phyloP scores from a whole-genome alignment of 2,888 invertebrate species.

The Tholera decimalis region DNA sequence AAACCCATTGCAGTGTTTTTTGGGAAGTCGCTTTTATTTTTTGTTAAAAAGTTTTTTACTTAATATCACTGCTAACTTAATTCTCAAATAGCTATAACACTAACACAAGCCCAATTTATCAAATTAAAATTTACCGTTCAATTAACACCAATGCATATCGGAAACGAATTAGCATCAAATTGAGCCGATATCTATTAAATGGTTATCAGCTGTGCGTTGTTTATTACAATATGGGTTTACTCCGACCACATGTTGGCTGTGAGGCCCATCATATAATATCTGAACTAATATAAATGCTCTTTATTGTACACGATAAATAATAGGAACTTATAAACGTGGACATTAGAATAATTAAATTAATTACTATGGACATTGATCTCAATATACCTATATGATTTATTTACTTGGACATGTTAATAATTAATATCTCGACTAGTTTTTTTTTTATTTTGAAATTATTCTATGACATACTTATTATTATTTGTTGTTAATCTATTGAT shows the following conservation, averaged over 20 bases:
- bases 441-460: no score
- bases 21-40: no score
- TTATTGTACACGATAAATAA: no score
- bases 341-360: no score
- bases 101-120: constrained; percentile 31
- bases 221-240: constrained; percentile 38
- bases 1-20: no score
- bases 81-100: constrained; percentile 8
- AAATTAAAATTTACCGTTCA: constrained; percentile 38
- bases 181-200: constrained; percentile 43
- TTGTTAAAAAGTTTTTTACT: background rate
- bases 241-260: constrained; percentile 5
- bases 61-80: constrained; percentile 14
- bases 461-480: no score
- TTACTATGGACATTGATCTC: no score
- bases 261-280: background rate
- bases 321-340: no score
- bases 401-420: no score
- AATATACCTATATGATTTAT: no score
- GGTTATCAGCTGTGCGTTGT: constrained; percentile 39
- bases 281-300: background rate
- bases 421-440: no score
- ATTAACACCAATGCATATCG: constrained; percentile 53
- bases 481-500: no score
- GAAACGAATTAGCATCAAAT: constrained; percentile 52